Base-by-base conservation (phyloP, 2,113 vertebrate species). In the Aphyosemion australe region DNA sequence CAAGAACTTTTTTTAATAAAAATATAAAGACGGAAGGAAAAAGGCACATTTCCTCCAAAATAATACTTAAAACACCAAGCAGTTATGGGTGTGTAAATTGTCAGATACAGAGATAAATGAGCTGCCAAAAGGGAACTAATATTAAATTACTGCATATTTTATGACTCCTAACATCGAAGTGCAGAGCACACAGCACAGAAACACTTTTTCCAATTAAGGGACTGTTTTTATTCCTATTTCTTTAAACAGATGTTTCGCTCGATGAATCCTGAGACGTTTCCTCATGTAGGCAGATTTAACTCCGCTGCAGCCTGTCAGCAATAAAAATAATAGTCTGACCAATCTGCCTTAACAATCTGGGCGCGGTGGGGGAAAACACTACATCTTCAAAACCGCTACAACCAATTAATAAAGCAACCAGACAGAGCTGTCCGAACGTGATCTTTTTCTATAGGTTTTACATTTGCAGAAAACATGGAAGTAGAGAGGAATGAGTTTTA, bases 91-190 rank as follows among this genome's bases (percentile, higher is more conserved):
- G 46, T 42, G 4, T 42, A 48, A 63, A 70, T 73, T 42, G 13
- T 66, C 57, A 61, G 21, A 19, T 41, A 68, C 10, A 5, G 15
- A 64, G 47, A 49, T 47, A 53, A 45, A 71, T 42, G 20, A 12
- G 20, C 60, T 55, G 43, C 53, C 50, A 53, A 75, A 59, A 72
- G 11, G 6, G 57, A 53, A 70, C 41, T 12, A 50, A 67, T 53
- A 65, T 57, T 66, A 60, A 72, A 76, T 66, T 6, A 58, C n/a
- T 60, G 15, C 54, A 67, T 71, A 57, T 64, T 74, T 51, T 42
- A 46, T 32, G 37, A 69, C 50, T 75, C 48, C 26, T 54, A 72
- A 66, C 60, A 65, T 64, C 34, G 54, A 21, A 45, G 21, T 8
- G 8, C 3, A 41, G 32, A 66, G 34, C 32, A 63, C 69, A 39